Base-by-base conservation (phyloP, 2,797 vertebrate species). In the Takifugu ocellatus region DNA sequence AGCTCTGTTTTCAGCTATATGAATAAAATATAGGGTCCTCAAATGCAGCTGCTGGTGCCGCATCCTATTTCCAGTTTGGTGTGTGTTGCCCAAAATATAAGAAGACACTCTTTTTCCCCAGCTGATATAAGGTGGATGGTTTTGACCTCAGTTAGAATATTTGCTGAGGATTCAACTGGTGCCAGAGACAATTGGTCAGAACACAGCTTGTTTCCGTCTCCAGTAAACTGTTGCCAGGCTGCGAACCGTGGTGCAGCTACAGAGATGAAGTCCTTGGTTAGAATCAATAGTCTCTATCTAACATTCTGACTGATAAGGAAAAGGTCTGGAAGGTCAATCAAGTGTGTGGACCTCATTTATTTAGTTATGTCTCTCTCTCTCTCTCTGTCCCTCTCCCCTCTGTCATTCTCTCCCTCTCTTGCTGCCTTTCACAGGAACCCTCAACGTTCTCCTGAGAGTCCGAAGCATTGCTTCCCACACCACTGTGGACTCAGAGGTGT, bases 391-490 rank as follows among this genome's bases (percentile, higher is more conserved):
- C 21, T 21, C 21, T 21, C 21, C 21, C 21, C 21, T 21, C 21
- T 39, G 9, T 39, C 11, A 12, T 3, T 39, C 4, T 39, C 11
- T 39, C 36, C 36, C 36, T 33, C 8, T 33, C 21, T 21, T 21
- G 21, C 21, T 66, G 24, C 43, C 43, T 72, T 68, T 75, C 51
- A 39, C 76, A 93, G 97, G 97, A 14, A 92, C 91, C 16, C 91
- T 99, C 59, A 99, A 95, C 70, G 91, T 98, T 25, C 87, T 97
- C 5, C 87, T 97, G 59, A 90, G 95, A 0, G 92, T 95, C 62
- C 91, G 91, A 71, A 94, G 93, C 84, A 94, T 94, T 16, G 92
- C 93, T 56, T 87, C 87, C 21, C 21, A 21, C 21, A 21, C 21
- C 21, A 21, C 21, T 15, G 88, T 95, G 45, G 95, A 97, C 79